phyloP scores from a whole-genome alignment of 2,888 invertebrate species.

The Xylota sylvarum region DNA sequence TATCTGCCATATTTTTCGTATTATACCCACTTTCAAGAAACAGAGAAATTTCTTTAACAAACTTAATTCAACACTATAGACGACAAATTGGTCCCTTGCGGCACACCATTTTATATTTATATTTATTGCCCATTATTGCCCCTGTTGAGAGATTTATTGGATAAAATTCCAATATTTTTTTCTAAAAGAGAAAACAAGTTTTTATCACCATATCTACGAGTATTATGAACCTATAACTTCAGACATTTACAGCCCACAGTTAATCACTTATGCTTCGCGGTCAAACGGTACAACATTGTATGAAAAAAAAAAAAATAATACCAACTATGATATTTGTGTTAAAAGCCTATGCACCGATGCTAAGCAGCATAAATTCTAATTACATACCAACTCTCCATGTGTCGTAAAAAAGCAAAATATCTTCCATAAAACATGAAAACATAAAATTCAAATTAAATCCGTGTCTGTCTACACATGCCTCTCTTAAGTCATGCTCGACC shows the following conservation, averaged over 20 bases:
- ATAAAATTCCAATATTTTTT: not conserved
- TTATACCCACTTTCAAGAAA: no score
- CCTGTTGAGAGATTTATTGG: not conserved
- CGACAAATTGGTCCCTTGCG: not conserved
- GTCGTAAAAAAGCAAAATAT: conserved; percentile 17
- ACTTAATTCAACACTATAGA: not conserved
- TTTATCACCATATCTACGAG: not conserved
- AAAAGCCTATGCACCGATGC: conserved; percentile 13
- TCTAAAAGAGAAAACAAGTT: not conserved
- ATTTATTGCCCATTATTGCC: not conserved
- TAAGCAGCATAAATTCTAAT: conserved; percentile 42
- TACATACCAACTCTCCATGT: conserved; percentile 7
- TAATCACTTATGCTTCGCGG: not conserved
- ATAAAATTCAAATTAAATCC: conserved; percentile 53
- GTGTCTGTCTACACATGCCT: conserved; percentile 29
- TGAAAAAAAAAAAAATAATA: not conserved
- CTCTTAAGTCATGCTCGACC: conserved; percentile 71
- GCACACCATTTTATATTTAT: not conserved
- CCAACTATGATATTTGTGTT: not conserved
- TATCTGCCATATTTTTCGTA: no score
- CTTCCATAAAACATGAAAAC: conserved; percentile 51
- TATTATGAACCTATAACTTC: not conserved
- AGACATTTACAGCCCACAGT: conserved; percentile 10
- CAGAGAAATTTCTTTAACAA: not conserved
- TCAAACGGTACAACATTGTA: not conserved